Percentiles rank a stretch among this genome's conserved stretches.
phyloP scores from a whole-genome alignment of 2,888 invertebrate species.

The Mycalesis mineus region DNA sequence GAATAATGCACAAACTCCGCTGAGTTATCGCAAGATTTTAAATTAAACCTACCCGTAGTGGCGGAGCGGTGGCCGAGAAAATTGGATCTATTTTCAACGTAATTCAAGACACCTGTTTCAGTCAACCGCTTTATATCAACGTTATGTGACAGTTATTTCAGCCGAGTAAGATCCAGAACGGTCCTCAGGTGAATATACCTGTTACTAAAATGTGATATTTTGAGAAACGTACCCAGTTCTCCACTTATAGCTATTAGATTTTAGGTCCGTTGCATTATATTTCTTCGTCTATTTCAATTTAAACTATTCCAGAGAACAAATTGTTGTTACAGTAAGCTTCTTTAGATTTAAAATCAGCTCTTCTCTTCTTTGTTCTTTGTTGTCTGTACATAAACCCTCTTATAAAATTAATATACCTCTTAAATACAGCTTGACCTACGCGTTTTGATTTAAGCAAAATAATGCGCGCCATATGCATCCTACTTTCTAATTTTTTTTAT shows the following conservation, averaged over 20 bases:
- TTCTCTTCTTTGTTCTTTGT: no score
- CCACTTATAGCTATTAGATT: conserved; percentile 33
- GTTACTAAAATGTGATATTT: conserved; percentile 50
- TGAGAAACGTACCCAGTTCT: conserved; percentile 17
- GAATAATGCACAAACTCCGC: conserved; percentile 19
- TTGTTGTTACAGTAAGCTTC: no score
- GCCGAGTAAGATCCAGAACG: conserved; percentile 50
- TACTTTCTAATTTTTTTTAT: no score
- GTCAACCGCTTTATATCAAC: conserved; percentile 54
- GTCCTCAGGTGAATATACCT: conserved; percentile 56
- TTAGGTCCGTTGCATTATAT: conserved; percentile 7
- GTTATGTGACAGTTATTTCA: conserved; percentile 69
- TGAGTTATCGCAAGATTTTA: conserved; percentile 18
- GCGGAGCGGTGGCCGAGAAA: conserved; percentile 28
- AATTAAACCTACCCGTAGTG: conserved; percentile 24
- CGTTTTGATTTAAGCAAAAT: no score
- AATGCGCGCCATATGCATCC: no score
- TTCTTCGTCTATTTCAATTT: no score
- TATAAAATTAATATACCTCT: no score
- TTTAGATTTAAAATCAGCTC: no score
- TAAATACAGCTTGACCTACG: no score
- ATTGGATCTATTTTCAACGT: conserved; percentile 32
- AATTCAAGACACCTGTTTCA: conserved; percentile 34
- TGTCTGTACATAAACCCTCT: no score
- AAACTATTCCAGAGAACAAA: no score